Evolutionary conservation across 1,140 invertebrate genomes (phyloP), one percentile per base, ranked within the genome.

Genomic region (Formica selysi): DNA sequence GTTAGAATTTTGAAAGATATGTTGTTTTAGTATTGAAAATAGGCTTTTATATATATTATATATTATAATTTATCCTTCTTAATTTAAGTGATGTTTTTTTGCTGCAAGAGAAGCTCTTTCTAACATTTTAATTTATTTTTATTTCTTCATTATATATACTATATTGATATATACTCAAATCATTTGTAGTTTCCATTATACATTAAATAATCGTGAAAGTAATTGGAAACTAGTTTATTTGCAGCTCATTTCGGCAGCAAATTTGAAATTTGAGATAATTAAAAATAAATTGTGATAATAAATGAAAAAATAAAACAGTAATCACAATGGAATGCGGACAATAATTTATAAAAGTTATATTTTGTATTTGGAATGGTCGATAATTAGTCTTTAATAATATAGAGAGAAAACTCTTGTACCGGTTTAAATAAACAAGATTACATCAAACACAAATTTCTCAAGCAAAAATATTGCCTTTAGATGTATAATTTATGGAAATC

Each of bases 311-410:
- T 32, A 8, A n/a, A 36, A 44, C 62, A 26, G 22, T 57, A 19
- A 36, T 48, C 7, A n/a, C 13, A 32, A 32, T 32, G 26, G 36
- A 57, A 80, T 19, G 22, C 36, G 8, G 22, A 4, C 32, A 32
- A n/a, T 5, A 38, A 36, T 29, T 70, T n/a, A 36, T 41, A 57
- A 70, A 44, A 13, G 26, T 68, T 38, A 38, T 3, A 41, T 16
- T 70, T 59, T 59, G 19, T 22, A 44, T 70, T 41, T 5, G 22
- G 36, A 41, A 2, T 26, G 8, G 51, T 41, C 36, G 76, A 65
- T 67, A 54, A 79, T 79, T 67, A 57, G 59, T 32, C n/a, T 67
- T 36, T 68, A 59, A 68, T 57, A 64, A 38, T 19, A 41, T 44
- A 62, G 10, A 44, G 10, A 44, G 2, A 44, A 44, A 51, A 67